Conservation (phyloP, 2,113 vertebrate species). For the Caracal caracal region DNA sequence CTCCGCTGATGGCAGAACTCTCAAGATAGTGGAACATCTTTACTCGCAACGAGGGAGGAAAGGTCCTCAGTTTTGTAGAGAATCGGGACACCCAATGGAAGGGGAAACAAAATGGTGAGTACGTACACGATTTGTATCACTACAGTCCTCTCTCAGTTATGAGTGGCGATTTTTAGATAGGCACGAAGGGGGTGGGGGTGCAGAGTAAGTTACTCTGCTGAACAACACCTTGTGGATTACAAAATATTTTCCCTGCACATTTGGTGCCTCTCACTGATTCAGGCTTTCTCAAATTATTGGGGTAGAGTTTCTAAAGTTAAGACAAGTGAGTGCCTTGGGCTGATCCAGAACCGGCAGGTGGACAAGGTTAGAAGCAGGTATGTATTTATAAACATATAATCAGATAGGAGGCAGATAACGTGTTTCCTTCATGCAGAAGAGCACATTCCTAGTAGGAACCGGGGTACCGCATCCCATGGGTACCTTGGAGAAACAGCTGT, state of each 20-base stretch:
- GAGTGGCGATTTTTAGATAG: not conserved
- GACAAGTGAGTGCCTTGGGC: conserved; percentile 58
- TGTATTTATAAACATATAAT: conserved; percentile 74
- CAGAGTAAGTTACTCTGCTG: conserved; percentile 35
- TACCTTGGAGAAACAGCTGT: conserved; percentile 58
- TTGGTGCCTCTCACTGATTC: conserved; percentile 58
- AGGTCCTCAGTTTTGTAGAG: not conserved
- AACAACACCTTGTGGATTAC: conserved; percentile 37
- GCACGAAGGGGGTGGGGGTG: conserved; percentile 2
- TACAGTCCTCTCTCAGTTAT: not conserved
- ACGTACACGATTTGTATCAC: not conserved
- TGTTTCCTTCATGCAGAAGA: conserved; percentile 68
- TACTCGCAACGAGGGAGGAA: not conserved
- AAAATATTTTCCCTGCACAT: conserved; percentile 51
- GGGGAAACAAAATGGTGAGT: not conserved
- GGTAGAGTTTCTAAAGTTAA: conserved; percentile 52
- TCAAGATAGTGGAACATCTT: conserved; percentile 27
- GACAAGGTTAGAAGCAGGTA: conserved; percentile 59
- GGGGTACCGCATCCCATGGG: not conserved
- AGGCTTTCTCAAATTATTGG: conserved; percentile 51
- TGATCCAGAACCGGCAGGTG: conserved; percentile 48
- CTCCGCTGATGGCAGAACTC: not conserved
- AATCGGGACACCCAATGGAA: not conserved
- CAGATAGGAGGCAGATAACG: conserved; percentile 70
- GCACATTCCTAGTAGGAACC: conserved; percentile 75